These are phyloP conservation scores for Globodera ellingtonae DNA, from an alignment of 1,140 invertebrate genomes.

Conservation along the genomic window DNA sequence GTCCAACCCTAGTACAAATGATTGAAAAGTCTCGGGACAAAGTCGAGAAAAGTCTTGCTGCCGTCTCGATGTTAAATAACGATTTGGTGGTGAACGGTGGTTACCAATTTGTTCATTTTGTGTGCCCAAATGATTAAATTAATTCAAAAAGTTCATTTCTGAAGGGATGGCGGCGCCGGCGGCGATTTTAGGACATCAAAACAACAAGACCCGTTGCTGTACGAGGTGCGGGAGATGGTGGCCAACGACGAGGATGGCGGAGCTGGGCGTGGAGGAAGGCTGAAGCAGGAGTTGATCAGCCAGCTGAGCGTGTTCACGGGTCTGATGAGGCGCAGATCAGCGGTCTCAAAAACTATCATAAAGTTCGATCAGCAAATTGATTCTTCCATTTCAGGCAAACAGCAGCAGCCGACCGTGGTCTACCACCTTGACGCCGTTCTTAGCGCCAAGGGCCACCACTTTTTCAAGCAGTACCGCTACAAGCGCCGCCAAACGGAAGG, in stretches of 20 bases:
- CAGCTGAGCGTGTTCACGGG: not conserved
- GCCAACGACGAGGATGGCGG: not conserved
- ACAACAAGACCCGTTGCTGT: not conserved
- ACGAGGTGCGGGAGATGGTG: not conserved
- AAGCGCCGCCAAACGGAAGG: not conserved
- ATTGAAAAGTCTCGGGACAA: too few relatives aligned
- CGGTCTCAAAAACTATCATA: not conserved
- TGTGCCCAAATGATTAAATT: too few relatives aligned
- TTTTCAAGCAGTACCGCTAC: not conserved
- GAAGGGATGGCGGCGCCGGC: not conserved
- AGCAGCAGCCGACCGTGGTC: not conserved
- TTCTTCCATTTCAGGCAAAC: not conserved
- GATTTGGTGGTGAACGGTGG: too few relatives aligned
- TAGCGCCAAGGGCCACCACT: not conserved
- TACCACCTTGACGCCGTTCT: not conserved
- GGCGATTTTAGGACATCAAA: not conserved
- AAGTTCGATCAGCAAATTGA: too few relatives aligned
- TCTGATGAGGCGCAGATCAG: constrained; percentile 34
- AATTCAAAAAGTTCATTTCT: not conserved
- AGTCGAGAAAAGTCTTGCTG: too few relatives aligned
- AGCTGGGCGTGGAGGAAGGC: not conserved
- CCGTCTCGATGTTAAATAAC: too few relatives aligned
- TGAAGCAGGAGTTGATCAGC: not conserved
- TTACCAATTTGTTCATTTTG: too few relatives aligned
- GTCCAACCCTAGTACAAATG: too few relatives aligned